Conservation (phyloP, 2,888 invertebrate species). For the Megaustenia siamemsis region DNA sequence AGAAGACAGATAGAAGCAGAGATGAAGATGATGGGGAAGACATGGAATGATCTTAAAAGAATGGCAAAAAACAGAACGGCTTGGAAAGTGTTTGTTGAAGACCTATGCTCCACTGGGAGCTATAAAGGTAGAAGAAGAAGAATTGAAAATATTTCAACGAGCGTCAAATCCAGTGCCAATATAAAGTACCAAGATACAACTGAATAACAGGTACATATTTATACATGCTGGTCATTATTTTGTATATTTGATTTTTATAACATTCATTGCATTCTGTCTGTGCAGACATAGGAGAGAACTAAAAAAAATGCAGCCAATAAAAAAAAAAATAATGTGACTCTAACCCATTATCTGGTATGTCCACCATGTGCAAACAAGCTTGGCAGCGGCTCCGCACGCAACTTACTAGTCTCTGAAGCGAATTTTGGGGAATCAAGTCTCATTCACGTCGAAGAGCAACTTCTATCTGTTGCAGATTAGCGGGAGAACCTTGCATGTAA, state of each 20-base stretch:
- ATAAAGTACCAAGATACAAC: no score
- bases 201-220: no score
- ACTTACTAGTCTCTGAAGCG: not conserved
- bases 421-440: conserved; percentile 18
- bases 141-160: no score
- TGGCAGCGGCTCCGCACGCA: conserved; percentile 10
- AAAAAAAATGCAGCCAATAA: no score
- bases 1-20: no score
- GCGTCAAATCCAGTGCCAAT: no score
- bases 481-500: not conserved
- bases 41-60: no score
- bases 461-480: not conserved
- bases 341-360: conserved; percentile 13
- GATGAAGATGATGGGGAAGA: no score
- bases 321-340: not conserved
- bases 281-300: not conserved
- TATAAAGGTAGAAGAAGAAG: no score
- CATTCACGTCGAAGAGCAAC: conserved; percentile 27
- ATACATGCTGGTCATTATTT: not conserved
- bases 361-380: conserved; percentile 3
- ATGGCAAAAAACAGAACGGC: no score
- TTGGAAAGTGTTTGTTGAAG: no score
- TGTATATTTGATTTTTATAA: not conserved
- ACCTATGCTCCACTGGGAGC: no score
- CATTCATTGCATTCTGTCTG: not conserved